These are phyloP conservation scores for Platorchestia sp. DNA, from an alignment of 1,140 invertebrate species.

Conservation along the genomic window DNA sequence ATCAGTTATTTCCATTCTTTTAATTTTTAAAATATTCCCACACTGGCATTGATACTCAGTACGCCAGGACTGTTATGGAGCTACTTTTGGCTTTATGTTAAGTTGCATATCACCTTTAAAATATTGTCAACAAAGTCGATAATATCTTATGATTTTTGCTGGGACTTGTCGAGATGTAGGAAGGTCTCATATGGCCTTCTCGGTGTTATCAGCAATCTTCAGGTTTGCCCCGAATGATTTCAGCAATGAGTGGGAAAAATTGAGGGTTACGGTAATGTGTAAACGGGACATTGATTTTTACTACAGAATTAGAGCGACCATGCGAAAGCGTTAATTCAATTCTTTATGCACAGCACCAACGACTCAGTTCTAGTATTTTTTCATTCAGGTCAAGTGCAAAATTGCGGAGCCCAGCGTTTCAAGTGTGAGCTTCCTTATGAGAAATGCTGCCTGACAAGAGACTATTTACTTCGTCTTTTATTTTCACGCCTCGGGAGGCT, in stretches of 20 bases:
- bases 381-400: neutral
- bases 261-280: neutral
- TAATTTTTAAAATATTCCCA: too few relatives aligned
- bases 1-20: too few relatives aligned
- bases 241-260: neutral
- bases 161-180: too few relatives aligned
- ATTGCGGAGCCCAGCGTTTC: neutral
- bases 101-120: too few relatives aligned
- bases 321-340: neutral
- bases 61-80: too few relatives aligned
- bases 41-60: too few relatives aligned
- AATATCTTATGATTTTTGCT: too few relatives aligned
- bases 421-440: constrained; percentile 20
- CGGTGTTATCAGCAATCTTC: neutral
- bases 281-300: neutral
- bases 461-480: constrained; percentile 33
- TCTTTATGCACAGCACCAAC: neutral
- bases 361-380: neutral
- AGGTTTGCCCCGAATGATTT: neutral
- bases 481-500: constrained; percentile 32
- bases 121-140: too few relatives aligned
- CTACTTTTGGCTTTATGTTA: too few relatives aligned
- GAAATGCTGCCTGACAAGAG: neutral
- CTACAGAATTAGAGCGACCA: neutral
- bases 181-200: too few relatives aligned